Base-by-base conservation (phyloP, 2,888 invertebrate genomes). In the Cataglyphis cursor region DNA sequence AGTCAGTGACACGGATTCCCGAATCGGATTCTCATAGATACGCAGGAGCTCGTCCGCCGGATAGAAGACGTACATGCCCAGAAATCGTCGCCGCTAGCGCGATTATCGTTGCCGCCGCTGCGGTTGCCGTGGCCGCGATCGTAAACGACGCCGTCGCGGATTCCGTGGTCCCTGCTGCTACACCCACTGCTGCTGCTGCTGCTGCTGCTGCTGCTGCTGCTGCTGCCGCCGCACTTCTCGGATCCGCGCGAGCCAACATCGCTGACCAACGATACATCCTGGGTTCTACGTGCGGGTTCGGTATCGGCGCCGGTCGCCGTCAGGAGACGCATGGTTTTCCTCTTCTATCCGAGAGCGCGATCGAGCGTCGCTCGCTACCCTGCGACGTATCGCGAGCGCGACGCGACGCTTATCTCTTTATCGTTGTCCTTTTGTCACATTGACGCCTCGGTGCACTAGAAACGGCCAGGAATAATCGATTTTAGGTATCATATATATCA, bases 31-130 rank as follows among this genome's bases (percentile, higher is more conserved):
- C 84, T 94, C 94, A 91, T 93, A 93, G 90, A 94, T 92, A 89
- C 93, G 92, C 87, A 94, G 90, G 84, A 94, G 92, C 89, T 94
- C 93, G 90, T 94, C 94, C 89, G 91, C 93, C 86, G 94, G 94
- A 90, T 93, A 94, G 90, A 94, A 93, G 93, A 94, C 94, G 92
- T 94, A 94, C 94, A 94, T 94, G 89, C 94, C 94, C 90, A 89
- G 88, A 90, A 81, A 76, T 76, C 82, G 82, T 48, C 24, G 35
- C 24, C 31, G 35, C n/a, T 62, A 48, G 38, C 59, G 24, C 51
- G 44, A 81, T 64, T 57, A 61, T 44, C 64, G 78, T 12, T 66
- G 65, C 64, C 44, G 80, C 41, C 21, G 41, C 44, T 54, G 38
- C 21, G 38, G 35, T 35, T 24, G 62, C 51, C 62, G 41, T 59